These are phyloP conservation scores for Cyclina sinensis DNA, from an alignment of 1,140 invertebrate species.

Conservation along the genomic window DNA sequence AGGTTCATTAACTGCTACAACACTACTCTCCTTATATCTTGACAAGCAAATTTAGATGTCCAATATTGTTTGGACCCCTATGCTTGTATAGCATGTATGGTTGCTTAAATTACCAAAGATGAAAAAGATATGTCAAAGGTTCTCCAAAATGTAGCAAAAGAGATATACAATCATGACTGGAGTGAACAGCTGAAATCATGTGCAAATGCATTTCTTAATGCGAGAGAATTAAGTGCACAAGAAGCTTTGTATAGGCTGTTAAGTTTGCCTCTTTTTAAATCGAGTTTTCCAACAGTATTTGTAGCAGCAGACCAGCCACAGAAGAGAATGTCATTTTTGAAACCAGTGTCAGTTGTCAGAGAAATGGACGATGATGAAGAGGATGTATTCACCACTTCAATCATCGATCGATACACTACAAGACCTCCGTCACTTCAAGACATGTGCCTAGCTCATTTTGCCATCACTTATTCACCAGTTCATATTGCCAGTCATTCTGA, in stretches of 20 bases:
- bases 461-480: neutral
- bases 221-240: conserved; percentile 18
- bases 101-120: conserved; percentile 62
- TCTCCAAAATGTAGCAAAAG: conserved; percentile 27
- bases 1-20: conserved; percentile 59
- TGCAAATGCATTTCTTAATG: conserved; percentile 1
- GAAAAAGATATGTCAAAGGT: conserved; percentile 47
- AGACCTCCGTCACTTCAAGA: conserved; percentile 3
- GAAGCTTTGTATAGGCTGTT: neutral
- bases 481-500: neutral
- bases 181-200: conserved; percentile 16
- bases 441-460: conserved; percentile 52
- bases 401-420: conserved; percentile 24
- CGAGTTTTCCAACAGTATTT: neutral
- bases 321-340: conserved; percentile 6
- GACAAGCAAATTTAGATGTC: conserved; percentile 63
- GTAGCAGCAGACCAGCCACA: neutral
- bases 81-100: conserved; percentile 65
- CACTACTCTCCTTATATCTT: conserved; percentile 18
- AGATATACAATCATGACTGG: neutral
- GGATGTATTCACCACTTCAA: conserved; percentile 1
- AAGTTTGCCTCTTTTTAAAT: conserved; percentile 17
- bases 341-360: neutral
- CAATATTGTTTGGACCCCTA: conserved; percentile 58
- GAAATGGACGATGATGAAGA: conserved; percentile 47